Evolutionary conservation across 1,140 invertebrate species (phyloP), one percentile per base, ranked within the genome.

Genomic region (Oryctes rhinoceros): DNA sequence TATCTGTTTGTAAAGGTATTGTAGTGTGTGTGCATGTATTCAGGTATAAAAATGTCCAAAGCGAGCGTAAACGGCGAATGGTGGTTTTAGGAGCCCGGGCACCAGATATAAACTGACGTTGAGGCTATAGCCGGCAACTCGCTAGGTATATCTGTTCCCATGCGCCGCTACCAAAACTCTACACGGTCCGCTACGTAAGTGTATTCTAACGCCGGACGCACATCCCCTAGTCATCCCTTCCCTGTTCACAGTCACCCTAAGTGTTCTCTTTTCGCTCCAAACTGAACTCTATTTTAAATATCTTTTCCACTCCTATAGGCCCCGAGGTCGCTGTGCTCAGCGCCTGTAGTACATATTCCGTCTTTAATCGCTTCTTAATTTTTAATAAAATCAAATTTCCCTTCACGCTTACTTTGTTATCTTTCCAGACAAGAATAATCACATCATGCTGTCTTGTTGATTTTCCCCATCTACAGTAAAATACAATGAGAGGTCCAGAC

Each of bases 221-320:
- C 65, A 71, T 71, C 47, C 37, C 75, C 39, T 44, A 76, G 75
- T 76, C 75, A 76, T 76, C 75, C 75, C 20, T 76, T 37, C 67
- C 75, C 47, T 76, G 75, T 76, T 49, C 75, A 76, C 37, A 76
- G 75, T 76, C 75, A 76, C 75, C 75, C 75, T 76, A 76, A 44
- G 75, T 76, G 75, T 76, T 76, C 75, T 76, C 75, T 76, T 76
- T 76, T 39, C 75, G 39, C 75, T 37, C 75, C 67, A 24, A 74
- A 59, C 53, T 59, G 65, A 71, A 76, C 75, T 76, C 75, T 76
- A 76, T 76, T 76, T 76, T 76, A 76, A 76, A 76, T 76, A 76
- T 76, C 75, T 76, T 76, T 76, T 76, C 75, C 75, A 76, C 75
- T 76, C 37, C 44, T 76, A 24, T 37, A 48, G 47, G 35, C 75